Conservation (phyloP, 2,797 vertebrate genomes). For the Sphenopsis melanotis region DNA sequence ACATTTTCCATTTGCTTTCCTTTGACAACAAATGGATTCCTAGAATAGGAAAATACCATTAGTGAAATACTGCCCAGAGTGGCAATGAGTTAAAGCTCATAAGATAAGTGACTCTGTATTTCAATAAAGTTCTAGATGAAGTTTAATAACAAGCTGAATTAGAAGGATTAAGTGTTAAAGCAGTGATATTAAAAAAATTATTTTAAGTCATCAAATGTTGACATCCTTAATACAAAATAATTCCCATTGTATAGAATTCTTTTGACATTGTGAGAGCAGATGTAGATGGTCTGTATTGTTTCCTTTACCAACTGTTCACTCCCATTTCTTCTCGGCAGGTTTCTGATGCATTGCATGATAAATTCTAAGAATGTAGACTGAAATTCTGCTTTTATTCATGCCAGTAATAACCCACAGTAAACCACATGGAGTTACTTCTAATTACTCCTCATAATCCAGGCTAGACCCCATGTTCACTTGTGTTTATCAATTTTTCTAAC, state of each 20-base stretch:
- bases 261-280: neutral
- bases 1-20: slow-evolving; percentile 54
- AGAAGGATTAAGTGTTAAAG: neutral
- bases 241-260: neutral
- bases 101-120: neutral
- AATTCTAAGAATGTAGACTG: neutral
- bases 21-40: slow-evolving; percentile 68
- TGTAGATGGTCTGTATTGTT: neutral
- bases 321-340: neutral
- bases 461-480: neutral
- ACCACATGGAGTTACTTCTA: neutral
- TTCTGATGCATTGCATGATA: neutral
- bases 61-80: neutral
- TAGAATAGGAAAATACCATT: slow-evolving; percentile 42
- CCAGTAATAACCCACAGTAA: neutral
- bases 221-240: neutral
- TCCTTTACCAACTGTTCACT: neutral
- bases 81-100: neutral
- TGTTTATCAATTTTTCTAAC: neutral
- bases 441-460: neutral
- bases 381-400: neutral
- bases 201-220: neutral
- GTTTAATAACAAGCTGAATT: neutral
- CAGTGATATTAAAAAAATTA: neutral
- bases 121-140: neutral